A percentile compares a stretch with the other conserved stretches of the same genome.
phyloP scores from a whole-genome alignment of 2,113 vertebrate species.

The Leptobrachium leishanense region DNA sequence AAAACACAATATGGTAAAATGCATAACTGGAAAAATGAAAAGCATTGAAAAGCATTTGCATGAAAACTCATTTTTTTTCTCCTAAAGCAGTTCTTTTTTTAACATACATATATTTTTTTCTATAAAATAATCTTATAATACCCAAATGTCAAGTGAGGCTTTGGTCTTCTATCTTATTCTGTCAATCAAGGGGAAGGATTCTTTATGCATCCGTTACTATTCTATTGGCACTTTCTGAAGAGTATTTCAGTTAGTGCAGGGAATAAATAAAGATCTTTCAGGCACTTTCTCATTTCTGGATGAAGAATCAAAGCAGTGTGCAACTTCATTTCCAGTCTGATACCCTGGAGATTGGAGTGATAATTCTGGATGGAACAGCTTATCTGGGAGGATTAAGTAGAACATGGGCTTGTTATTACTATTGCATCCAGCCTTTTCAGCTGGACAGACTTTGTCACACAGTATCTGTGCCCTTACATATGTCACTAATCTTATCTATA shows the following conservation, averaged over 20 bases:
- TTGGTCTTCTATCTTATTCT: conserved; percentile 80
- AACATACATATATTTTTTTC: conserved; percentile 51
- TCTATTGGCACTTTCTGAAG: conserved; percentile 85
- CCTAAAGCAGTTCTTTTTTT: conserved; percentile 57
- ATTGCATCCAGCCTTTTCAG: conserved; percentile 77
- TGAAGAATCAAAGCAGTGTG: conserved; percentile 83
- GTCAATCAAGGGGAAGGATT: conserved; percentile 78
- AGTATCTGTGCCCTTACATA: conserved; percentile 83
- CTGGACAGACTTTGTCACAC: conserved; percentile 76
- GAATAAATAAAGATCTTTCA: conserved; percentile 88
- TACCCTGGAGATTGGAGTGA: conserved; percentile 84
- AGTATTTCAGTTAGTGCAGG: conserved; percentile 74
- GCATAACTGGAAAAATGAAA: no score
- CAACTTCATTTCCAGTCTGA: conserved; percentile 86
- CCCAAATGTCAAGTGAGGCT: conserved; percentile 82
- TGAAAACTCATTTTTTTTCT: conserved; percentile 57
- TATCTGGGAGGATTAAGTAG: conserved; percentile 82
- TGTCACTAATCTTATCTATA: conserved; percentile 86
- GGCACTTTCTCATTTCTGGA: conserved; percentile 86
- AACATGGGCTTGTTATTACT: conserved; percentile 82
- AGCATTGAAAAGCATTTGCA: no score
- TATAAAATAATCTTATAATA: conserved; percentile 72
- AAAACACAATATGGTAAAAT: no score
- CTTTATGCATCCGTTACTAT: conserved; percentile 80
- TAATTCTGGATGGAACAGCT: conserved; percentile 86